Conservation (phyloP, 2,797 vertebrate genomes). For the Meriones psammophilus region DNA sequence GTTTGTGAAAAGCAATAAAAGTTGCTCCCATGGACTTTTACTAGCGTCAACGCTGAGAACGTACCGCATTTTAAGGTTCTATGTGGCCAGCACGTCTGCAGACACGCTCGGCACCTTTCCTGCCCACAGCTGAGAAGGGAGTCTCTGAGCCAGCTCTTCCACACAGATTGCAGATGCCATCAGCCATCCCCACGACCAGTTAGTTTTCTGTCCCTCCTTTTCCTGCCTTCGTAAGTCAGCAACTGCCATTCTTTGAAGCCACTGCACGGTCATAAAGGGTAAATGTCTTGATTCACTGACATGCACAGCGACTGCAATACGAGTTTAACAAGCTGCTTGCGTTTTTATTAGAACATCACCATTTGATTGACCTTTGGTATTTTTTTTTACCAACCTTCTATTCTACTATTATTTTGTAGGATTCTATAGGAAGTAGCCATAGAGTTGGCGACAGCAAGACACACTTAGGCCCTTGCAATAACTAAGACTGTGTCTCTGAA, state of each 20-base stretch:
- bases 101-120: neutral
- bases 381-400: neutral
- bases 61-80: neutral
- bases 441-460: neutral
- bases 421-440: neutral
- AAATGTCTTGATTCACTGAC: neutral
- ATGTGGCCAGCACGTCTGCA: neutral
- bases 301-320: slow-evolving; percentile 5
- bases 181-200: neutral
- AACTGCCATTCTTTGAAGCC: neutral
- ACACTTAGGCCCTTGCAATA: neutral
- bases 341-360: slow-evolving; percentile 23
- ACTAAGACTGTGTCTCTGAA: neutral
- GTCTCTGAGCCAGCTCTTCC: neutral
- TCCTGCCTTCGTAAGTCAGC: neutral
- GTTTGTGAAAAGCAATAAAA: slow-evolving; percentile 33
- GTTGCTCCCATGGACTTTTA: neutral
- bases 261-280: neutral
- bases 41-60: neutral
- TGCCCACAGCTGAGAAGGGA: neutral
- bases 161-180: neutral
- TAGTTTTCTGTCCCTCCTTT: neutral
- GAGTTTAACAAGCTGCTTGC: neutral
- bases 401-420: neutral
- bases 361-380: neutral